Conservation (phyloP, 2,797 vertebrate genomes). For the Distichodus sexfasciatus region DNA sequence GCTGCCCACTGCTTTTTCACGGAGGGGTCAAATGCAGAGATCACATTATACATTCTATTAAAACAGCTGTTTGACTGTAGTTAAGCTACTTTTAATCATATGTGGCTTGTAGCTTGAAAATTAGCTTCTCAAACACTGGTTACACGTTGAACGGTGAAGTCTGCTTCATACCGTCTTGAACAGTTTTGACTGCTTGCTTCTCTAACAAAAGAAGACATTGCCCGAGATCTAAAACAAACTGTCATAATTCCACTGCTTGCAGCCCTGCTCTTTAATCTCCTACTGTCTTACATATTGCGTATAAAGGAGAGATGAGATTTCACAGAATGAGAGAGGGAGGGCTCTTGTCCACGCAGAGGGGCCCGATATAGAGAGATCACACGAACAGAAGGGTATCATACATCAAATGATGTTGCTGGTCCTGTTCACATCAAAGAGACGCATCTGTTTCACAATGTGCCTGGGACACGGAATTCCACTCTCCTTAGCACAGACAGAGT, state of each 20-base stretch:
- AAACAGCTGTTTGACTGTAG: too few relatives aligned
- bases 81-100: too few relatives aligned
- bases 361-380: conserved; percentile 54
- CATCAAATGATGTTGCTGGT: conserved; percentile 56
- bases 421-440: conserved; percentile 63
- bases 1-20: too few relatives aligned
- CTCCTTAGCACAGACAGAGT: neutral
- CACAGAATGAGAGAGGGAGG: conserved; percentile 20
- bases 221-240: conserved; percentile 28
- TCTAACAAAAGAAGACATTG: neutral
- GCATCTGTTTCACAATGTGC: conserved; percentile 59
- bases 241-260: conserved; percentile 29
- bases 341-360: conserved; percentile 45
- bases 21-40: too few relatives aligned
- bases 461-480: conserved; percentile 41
- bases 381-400: conserved; percentile 49
- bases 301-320: conserved; percentile 54
- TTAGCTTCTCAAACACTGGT: too few relatives aligned
- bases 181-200: neutral
- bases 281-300: conserved; percentile 29
- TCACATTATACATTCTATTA: too few relatives aligned
- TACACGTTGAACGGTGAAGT: too few relatives aligned
- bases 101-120: too few relatives aligned
- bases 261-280: conserved; percentile 32
- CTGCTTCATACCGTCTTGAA: neutral